phyloP scores from a whole-genome alignment of 2,888 invertebrate genomes.

The Netelia inedita region DNA sequence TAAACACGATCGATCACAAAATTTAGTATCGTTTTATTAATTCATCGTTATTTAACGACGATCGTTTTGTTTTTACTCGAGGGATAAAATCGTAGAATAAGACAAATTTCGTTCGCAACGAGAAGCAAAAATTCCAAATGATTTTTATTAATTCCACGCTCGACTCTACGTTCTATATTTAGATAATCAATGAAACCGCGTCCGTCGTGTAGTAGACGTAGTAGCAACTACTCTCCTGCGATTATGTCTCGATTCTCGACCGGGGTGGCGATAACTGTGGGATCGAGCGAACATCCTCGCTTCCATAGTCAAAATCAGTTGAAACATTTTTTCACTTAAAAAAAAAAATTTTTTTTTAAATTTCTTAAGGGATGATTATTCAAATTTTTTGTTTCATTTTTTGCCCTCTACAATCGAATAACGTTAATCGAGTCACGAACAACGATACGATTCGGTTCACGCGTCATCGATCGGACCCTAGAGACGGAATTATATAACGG shows the following conservation, averaged over 20 bases:
- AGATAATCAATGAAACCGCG: conserved; percentile 80
- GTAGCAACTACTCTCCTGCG: conserved; percentile 2
- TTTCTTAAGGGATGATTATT: neutral
- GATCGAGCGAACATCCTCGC: neutral
- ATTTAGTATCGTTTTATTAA: too few species aligned
- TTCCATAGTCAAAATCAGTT: neutral
- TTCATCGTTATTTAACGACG: too few species aligned
- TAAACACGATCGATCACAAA: too few species aligned
- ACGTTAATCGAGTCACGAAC: conserved; percentile 1
- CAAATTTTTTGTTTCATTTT: neutral
- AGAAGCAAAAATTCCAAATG: neutral
- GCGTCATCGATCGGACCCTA: neutral
- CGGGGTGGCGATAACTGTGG: conserved; percentile 5
- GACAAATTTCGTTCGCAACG: too few species aligned
- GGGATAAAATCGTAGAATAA: too few species aligned
- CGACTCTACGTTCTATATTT: conserved; percentile 78
- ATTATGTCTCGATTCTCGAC: conserved; percentile 28
- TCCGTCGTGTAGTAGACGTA: conserved; percentile 5
- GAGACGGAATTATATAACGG: conserved; percentile 67
- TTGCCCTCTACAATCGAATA: neutral
- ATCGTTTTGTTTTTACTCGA: too few species aligned
- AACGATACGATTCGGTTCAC: neutral
- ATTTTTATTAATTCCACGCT: conserved; percentile 43
- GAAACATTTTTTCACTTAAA: neutral
- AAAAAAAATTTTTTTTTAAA: conserved; percentile 14